Base-by-base conservation (phyloP, 2,113 vertebrate species). In the Circaetus gallicus region DNA sequence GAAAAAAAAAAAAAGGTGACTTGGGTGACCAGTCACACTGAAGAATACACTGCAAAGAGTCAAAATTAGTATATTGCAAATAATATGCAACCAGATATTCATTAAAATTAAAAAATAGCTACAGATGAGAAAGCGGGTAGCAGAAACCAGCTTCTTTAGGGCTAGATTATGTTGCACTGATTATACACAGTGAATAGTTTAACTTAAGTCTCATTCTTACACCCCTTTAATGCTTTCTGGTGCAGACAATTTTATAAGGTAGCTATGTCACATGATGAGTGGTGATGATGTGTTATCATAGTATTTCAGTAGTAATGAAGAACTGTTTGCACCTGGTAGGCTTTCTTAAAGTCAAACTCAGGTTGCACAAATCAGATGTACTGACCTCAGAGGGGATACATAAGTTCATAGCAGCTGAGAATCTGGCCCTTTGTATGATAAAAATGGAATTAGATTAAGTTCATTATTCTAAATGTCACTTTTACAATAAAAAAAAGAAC, bases 391-490 rank as follows among this genome's bases (percentile, higher is more conserved):
- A 74, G 11, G n/a, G 10, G 20, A 70, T 67, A 43, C 21, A 67
- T 13, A 90, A 82, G 59, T 94, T 92, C 80, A 86, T 79, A 84
- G 69, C 77, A 67, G 69, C 42, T 91, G 69, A 92, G 43, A 89
- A 89, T 82, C 69, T 87, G 80, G 5, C 67, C 72, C n/a, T 91
- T 95, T 84, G 32, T 63, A 63, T 63, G 71, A 74, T 55, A 81
- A 93, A 91, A 96, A 78, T 45, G 9, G 77, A 95, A 91, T 58
- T 89, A 78, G 80, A 74, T 91, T 65, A 95, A 90, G 25, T 95
- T 92, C 59, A 84, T 87, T 94, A 82, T 86, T 91, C 76, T 83
- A 96, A 95, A 95, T 94, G 82, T 94, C 89, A 95, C 47, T 93
- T 94, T 82, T 81, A 71, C 52, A 92, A 77, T 79, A 66, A 94